Conservation (phyloP, 2,797 vertebrate genomes). For the Sebastes oblongus region DNA sequence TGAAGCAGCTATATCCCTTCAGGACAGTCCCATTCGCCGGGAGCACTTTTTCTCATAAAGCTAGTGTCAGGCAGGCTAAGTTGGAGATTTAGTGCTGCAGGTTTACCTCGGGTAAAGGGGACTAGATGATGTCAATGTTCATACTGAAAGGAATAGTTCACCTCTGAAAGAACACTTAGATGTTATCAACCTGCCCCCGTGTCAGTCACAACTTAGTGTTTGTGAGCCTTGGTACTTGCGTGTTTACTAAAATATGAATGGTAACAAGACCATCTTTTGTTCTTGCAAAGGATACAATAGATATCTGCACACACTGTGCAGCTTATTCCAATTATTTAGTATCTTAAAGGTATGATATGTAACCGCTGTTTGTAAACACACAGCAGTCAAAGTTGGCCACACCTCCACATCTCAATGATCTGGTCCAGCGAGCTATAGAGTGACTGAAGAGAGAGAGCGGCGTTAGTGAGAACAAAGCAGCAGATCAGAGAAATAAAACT, state of each 20-base stretch:
- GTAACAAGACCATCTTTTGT: not conserved
- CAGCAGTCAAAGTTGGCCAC: too few relatives aligned
- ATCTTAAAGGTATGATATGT: not conserved
- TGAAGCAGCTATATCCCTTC: constrained; percentile 61
- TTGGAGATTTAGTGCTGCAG: constrained; percentile 20
- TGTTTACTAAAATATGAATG: not conserved
- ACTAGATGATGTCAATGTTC: constrained; percentile 1
- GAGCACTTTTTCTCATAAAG: constrained; percentile 26
- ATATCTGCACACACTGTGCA: not conserved
- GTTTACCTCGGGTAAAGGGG: not conserved
- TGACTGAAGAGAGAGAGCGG: too few relatives aligned
- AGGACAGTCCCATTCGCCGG: constrained; percentile 34
- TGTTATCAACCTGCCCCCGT: not conserved
- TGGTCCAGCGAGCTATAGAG: too few relatives aligned
- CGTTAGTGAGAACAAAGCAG: too few relatives aligned
- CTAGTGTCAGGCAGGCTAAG: constrained; percentile 14
- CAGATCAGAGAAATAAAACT: too few relatives aligned
- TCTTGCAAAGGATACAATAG: not conserved
- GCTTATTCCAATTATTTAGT: not conserved
- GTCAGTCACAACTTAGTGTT: not conserved
- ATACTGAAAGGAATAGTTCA: constrained; percentile 13
- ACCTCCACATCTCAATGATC: too few relatives aligned
- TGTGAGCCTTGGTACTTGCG: not conserved
- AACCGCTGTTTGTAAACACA: too few relatives aligned
- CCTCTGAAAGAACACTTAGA: not conserved